Conservation (phyloP, 2,113 vertebrate genomes). For the Ciconia boyciana region DNA sequence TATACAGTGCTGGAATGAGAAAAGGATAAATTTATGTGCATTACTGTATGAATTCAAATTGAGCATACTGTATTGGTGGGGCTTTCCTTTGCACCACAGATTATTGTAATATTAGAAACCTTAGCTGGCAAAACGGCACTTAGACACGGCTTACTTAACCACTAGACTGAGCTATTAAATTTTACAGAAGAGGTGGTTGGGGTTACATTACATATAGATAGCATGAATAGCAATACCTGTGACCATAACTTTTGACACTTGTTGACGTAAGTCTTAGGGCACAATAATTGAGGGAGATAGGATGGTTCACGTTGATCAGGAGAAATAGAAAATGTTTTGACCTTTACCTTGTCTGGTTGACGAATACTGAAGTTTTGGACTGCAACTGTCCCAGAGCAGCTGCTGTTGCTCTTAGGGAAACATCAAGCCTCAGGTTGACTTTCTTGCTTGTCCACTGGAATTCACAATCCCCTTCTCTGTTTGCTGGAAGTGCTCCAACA, state of each 20-base stretch:
- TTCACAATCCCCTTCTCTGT: background rate
- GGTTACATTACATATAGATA: background rate
- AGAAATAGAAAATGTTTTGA: background rate
- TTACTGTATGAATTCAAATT: background rate
- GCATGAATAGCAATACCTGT: background rate
- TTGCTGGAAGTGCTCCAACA: background rate
- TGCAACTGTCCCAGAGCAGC: slow-evolving; percentile 5
- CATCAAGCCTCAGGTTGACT: slow-evolving; percentile 44
- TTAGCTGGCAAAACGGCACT: background rate
- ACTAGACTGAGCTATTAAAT: background rate
- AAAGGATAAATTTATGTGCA: background rate
- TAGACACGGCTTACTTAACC: background rate
- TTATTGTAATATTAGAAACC: background rate
- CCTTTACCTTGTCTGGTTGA: background rate
- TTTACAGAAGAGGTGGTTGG: background rate
- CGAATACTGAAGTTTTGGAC: background rate
- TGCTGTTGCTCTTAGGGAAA: background rate
- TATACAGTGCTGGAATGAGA: background rate
- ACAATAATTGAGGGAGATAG: background rate
- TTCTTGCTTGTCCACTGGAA: slow-evolving; percentile 33
- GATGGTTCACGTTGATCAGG: background rate
- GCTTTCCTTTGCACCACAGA: background rate
- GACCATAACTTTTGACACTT: background rate
- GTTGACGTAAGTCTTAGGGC: background rate
- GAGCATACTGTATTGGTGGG: background rate